phyloP scores from a whole-genome alignment of 2,113 vertebrate genomes.

The Erpornis zantholeuca region DNA sequence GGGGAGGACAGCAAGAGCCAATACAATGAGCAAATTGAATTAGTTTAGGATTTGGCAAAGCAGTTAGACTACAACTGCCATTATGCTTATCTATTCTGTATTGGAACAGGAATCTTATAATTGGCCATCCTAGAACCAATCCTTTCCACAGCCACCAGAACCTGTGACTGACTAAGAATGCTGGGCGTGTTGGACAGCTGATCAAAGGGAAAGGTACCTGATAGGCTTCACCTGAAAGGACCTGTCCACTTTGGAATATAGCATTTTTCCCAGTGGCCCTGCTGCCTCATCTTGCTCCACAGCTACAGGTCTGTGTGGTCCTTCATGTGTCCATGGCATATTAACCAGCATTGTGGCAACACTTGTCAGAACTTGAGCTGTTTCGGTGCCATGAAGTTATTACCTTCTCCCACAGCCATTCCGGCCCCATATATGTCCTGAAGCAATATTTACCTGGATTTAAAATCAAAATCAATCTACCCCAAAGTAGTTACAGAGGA shows the following conservation, averaged over 20 bases:
- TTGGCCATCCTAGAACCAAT: neutral
- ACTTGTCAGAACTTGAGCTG: neutral
- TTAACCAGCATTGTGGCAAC: neutral
- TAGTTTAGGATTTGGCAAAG: neutral
- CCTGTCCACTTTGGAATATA: rapidly evolving
- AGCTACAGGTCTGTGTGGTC: neutral
- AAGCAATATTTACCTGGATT: neutral
- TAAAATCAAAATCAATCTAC: neutral
- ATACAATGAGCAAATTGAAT: neutral
- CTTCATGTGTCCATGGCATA: rapidly evolving
- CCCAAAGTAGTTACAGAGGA: neutral
- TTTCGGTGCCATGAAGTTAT: neutral
- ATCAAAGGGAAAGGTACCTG: neutral
- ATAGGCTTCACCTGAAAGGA: neutral
- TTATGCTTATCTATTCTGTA: neutral
- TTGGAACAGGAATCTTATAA: neutral
- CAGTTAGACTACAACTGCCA: neutral
- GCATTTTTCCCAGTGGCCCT: rapidly evolving
- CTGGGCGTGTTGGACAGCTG: neutral
- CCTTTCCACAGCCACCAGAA: neutral
- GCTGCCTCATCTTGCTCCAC: neutral
- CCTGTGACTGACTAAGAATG: neutral
- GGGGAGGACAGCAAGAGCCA: neutral
- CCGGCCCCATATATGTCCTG: neutral
- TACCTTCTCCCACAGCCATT: neutral